A percentile compares a stretch with the other conserved stretches of the same genome.
These are phyloP conservation scores for Paraplagusia blochii DNA, from an alignment of 2,113 vertebrate genomes.

Conservation along the genomic window DNA sequence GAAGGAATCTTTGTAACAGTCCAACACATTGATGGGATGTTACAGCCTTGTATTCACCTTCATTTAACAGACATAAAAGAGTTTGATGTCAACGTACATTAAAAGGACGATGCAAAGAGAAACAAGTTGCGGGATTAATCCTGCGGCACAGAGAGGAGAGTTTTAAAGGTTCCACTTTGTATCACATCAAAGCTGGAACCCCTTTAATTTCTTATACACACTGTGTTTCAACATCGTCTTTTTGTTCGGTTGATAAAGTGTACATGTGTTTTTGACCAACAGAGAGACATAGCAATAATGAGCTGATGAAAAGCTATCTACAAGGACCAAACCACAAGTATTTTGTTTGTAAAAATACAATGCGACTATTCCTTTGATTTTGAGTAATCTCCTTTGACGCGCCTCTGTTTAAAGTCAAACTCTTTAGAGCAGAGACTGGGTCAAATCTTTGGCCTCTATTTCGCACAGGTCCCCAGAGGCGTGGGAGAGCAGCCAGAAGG, in stretches of 20 bases:
- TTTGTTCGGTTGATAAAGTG: too few relatives aligned
- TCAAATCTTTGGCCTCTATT: constrained; percentile 70
- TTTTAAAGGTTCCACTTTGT: neutral
- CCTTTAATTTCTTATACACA: too few relatives aligned
- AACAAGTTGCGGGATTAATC: constrained; percentile 12
- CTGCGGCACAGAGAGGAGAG: neutral
- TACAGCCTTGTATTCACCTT: neutral
- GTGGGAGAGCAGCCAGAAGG: constrained; percentile 58
- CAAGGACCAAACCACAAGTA: constrained; percentile 45
- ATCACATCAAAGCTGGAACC: too few relatives aligned
- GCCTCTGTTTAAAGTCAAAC: constrained; percentile 54
- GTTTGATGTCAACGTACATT: constrained; percentile 20
- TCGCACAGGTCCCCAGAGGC: constrained; percentile 51
- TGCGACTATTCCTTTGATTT: neutral
- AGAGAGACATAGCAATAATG: neutral
- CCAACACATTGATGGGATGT: neutral
- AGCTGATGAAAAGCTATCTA: constrained; percentile 39
- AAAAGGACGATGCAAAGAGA: constrained; percentile 7
- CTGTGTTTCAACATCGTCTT: too few relatives aligned
- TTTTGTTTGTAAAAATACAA: too few relatives aligned
- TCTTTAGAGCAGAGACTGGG: constrained; percentile 51
- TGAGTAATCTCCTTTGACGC: neutral
- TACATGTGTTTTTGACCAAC: too few relatives aligned
- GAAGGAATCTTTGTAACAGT: neutral
- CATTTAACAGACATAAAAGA: constrained; percentile 7